Base-by-base conservation (phyloP, 2,888 invertebrate species). In the Zygaena filipendulae region DNA sequence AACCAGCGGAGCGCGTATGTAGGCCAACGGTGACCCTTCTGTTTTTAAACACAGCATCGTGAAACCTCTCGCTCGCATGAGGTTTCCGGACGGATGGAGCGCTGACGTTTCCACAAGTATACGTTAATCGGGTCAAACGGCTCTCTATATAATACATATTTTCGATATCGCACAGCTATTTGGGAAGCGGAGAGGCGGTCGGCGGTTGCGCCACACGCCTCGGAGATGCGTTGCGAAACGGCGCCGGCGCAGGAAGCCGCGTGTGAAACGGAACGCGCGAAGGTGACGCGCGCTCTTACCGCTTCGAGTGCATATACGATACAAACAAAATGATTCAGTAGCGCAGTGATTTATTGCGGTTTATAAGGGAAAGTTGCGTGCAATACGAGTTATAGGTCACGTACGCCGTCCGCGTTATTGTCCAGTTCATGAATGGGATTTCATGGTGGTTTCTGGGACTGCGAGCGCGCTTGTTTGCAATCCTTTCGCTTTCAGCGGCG, bases 401-500 rank as follows among this genome's bases (percentile, higher is more conserved):
- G 72, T 72, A 70, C 49, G 53, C 62, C n/a, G n/a, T n/a, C n/a
- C n/a, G n/a, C n/a, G n/a, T n/a, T n/a, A n/a, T n/a, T n/a, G n/a
- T n/a, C n/a, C 21, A 11, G 3, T 16, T 16, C 4, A 19, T n/a
- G 23, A 14, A 22, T n/a, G 9, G 22, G 41, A 40, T 8, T 40
- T 37, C 39, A 45, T 47, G 52, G 52, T 51, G 45, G 47, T 60
- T 46, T 64, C 63, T 60, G 59, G 69, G 66, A 62, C 51, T 39
- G 44, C 21, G 35, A 41, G 4, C 16, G 7, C 7, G 16, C 7
- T 6, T 16, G 16, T 16, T 47, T 42, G 47, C 45, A 45, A 45
- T 61, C 74, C 75, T 75, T 77, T 77, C 75, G 71, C 77, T 75
- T 74, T 72, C 72, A 55, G 62, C 55, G 45, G 57, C 64, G 69